Conservation (phyloP, 53 echinoderm and acorn worm species). For the Hippasteria phrygiana region DNA sequence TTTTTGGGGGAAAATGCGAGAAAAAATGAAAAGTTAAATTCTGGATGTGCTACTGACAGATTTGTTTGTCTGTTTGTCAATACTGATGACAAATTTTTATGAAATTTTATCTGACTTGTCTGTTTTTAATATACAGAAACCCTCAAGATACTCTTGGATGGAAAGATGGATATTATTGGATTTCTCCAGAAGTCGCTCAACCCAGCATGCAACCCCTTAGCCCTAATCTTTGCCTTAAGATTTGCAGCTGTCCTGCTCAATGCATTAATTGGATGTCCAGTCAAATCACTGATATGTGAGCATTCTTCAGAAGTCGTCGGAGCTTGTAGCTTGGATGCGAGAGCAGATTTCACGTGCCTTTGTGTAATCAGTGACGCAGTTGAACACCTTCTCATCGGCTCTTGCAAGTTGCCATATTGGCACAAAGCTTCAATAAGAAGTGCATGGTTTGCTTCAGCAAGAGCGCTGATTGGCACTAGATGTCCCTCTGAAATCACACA, state of each 20-base stretch:
- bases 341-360: neutral
- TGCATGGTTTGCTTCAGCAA: constrained; percentile 38
- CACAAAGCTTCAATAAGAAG: constrained; percentile 32
- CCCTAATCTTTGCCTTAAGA: constrained; percentile 31
- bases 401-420: constrained; percentile 16
- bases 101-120: neutral
- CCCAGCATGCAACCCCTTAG: neutral
- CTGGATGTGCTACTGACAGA: neutral
- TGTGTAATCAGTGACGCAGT: constrained; percentile 1
- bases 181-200: constrained; percentile 8
- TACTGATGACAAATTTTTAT: neutral
- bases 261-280: neutral
- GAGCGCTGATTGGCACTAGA: neutral
- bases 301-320: neutral
- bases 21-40: no score
- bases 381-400: neutral
- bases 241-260: constrained; percentile 18
- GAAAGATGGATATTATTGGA: constrained; percentile 8
- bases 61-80: neutral
- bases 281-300: neutral
- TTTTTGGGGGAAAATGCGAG: no score
- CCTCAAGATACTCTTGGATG: neutral
- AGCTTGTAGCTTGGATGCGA: neutral
- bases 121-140: constrained; percentile 2
- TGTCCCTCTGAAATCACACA: constrained; percentile 28